Base-by-base conservation (phyloP, 2,888 invertebrate genomes). In the Caenorhabditis sp. region DNA sequence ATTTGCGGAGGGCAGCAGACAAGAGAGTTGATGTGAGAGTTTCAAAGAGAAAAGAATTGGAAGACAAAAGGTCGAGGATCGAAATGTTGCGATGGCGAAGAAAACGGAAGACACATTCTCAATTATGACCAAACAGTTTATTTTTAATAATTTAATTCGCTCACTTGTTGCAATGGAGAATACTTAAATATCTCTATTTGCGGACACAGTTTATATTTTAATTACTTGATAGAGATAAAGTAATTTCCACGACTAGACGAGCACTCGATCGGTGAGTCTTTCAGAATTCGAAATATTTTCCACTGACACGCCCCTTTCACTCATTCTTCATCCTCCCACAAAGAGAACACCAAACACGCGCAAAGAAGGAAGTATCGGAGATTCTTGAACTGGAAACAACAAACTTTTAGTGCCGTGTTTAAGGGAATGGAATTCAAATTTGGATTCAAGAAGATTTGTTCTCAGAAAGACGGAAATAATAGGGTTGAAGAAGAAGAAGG, bases 211-310 rank as follows among this genome's bases (percentile, higher is more conserved):
- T 47, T 47, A 9, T 18, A 47, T 6, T 47, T 47, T 47, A 47
- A 47, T 47, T 47, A 47, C 47, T 2, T 20, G 47, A n/a, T n/a
- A n/a, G n/a, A 18, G 2, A 47, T 18, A 18, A 18, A 18, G 47
- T 47, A n/a, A 47, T 47, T 47, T 47, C 11, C 47, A n/a, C 18
- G 18, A n/a, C 47, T 47, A 47, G 47, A 47, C 47, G 18, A 20
- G 18, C 47, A 18, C 47, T 47, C 47, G 47, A 47, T 47, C 47
- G n/a, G 47, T 47, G 47, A 47, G 47, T 47, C 18, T 47, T 47
- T 9, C 18, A 47, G 47, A 47, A 47, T 47, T 47, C 47, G 4
- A 47, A 47, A 47, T 47, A 18, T 47, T 47, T 47, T 47, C 11
- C 47, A 47, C 4, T 47, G 47, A 47, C 47, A 2, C 47, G 18